phyloP scores from a whole-genome alignment of 2,888 invertebrate genomes.

The Dorcus parallelipipedus region DNA sequence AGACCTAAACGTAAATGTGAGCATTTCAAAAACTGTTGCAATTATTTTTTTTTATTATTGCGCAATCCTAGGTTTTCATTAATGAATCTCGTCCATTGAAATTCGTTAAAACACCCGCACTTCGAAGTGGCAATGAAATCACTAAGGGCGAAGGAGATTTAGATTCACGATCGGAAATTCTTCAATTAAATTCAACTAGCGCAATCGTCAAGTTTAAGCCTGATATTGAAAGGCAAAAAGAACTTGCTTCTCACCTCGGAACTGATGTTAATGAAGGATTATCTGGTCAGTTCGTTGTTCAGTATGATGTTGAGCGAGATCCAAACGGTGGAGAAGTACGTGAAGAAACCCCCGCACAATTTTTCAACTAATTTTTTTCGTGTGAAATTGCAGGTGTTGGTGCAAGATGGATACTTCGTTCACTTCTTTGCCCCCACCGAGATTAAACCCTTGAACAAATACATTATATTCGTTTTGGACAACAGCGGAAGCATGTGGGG shows the following conservation, averaged over 20 bases:
- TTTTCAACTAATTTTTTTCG: not conserved
- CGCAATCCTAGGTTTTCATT: slow-evolving; percentile 53
- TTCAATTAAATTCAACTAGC: slow-evolving; percentile 31
- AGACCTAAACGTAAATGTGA: slow-evolving; percentile 57
- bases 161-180: slow-evolving; percentile 38
- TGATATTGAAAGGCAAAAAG: slow-evolving; percentile 57
- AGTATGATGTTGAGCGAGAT: slow-evolving; percentile 65
- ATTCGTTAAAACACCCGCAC: slow-evolving; percentile 59
- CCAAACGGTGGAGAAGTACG: slow-evolving; percentile 57
- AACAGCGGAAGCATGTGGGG: slow-evolving; percentile 74
- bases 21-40: not conserved
- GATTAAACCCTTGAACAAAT: slow-evolving; percentile 59
- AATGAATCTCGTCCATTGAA: slow-evolving; percentile 61
- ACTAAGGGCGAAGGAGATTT: slow-evolving; percentile 53
- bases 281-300: slow-evolving; percentile 64
- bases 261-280: slow-evolving; percentile 50
- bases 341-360: too few species aligned
- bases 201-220: slow-evolving; percentile 56
- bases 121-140: slow-evolving; percentile 63
- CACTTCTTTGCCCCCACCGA: slow-evolving; percentile 69
- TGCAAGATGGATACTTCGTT: slow-evolving; percentile 70
- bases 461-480: slow-evolving; percentile 73
- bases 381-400: slow-evolving; percentile 50
- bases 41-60: not conserved
- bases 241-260: slow-evolving; percentile 47